Evolutionary conservation across 2,888 invertebrate species (phyloP), one percentile per base, ranked within the genome.

Genomic region (Folsomia manolachei): DNA sequence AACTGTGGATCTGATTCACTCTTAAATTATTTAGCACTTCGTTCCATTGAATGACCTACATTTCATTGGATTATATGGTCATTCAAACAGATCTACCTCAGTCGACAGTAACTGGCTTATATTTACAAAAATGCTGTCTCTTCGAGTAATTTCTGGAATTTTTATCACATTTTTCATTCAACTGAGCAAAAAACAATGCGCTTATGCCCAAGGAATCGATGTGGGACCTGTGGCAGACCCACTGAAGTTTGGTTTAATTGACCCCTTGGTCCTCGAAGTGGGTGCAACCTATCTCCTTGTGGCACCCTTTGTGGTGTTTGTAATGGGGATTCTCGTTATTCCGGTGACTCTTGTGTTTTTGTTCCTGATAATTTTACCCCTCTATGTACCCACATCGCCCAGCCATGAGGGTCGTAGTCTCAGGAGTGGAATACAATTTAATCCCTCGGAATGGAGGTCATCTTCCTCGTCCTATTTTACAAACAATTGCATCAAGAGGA

Each of bases 331-430:
- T n/a, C 25, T 78, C 0, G 70, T 71, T 0, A 73, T 79, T 7
- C 78, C 79, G 11, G 63, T 65, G 7, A 68, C 72, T 4, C 62
- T 79, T 24, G 76, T 79, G 23, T 67, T 79, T 2, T 21, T 75
- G 2, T 74, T 72, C 56, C 68, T 77, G 11, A 73, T 79, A 60
- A 70, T 75, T 2, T 63, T 67, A 4, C 79, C 79, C 11, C 68
- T 78, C 25, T 39, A 78, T 39, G 69, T 75, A 11, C 79, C 77
- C 11, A 51, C 63, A 2, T 66, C 53, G 1, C 53, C 39, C 18
- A 67, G 56, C 56, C 24, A 4, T 4, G 39, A 39, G 39, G 39
- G 39, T 9, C 7, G 39, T 39, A 14, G 7, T 39, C 39, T 4
- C 39, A 39, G 14, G 39, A n/a, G n/a, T n/a, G n/a, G n/a, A n/a